Percentiles rank a stretch among this genome's conserved stretches.
Conservation (phyloP, 2,797 vertebrate species). For the Myotis vivesi region DNA sequence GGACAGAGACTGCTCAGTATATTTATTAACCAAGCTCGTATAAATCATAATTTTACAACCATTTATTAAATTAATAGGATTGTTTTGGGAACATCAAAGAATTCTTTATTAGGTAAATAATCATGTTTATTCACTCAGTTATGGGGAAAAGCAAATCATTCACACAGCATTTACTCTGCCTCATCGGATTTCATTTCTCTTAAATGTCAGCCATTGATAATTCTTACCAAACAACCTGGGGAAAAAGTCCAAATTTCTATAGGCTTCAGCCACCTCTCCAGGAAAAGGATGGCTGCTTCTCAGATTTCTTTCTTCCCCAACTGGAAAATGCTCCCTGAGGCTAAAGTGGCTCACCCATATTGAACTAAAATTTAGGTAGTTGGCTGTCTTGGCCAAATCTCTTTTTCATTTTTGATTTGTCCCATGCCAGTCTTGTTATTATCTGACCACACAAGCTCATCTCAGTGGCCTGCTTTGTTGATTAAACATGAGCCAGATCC, state of each 20-base stretch:
- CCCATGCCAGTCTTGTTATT: background rate
- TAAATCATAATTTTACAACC: constrained; percentile 77
- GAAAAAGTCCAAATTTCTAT: constrained; percentile 53
- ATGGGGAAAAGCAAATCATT: constrained; percentile 68
- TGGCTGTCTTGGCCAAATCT: background rate
- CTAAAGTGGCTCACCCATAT: background rate
- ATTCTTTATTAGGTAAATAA: constrained; percentile 74
- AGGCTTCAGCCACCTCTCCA: background rate
- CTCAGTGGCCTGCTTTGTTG: background rate
- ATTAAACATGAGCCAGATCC: background rate
- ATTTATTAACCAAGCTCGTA: constrained; percentile 67
- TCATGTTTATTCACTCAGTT: constrained; percentile 74
- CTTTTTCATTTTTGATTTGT: background rate
- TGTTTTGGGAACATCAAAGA: constrained; percentile 69
- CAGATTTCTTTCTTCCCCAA: background rate
- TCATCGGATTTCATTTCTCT: constrained; percentile 73
- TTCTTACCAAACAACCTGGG: constrained; percentile 72
- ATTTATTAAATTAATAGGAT: constrained; percentile 79
- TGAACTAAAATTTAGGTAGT: background rate
- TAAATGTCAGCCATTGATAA: constrained; percentile 64
- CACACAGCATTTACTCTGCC: constrained; percentile 71
- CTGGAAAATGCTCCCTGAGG: background rate
- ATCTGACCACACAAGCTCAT: background rate
- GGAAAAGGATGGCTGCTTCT: background rate
- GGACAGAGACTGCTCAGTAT: constrained; percentile 61